Conservation (phyloP, 2,113 vertebrate genomes). For the Symphodus melops region DNA sequence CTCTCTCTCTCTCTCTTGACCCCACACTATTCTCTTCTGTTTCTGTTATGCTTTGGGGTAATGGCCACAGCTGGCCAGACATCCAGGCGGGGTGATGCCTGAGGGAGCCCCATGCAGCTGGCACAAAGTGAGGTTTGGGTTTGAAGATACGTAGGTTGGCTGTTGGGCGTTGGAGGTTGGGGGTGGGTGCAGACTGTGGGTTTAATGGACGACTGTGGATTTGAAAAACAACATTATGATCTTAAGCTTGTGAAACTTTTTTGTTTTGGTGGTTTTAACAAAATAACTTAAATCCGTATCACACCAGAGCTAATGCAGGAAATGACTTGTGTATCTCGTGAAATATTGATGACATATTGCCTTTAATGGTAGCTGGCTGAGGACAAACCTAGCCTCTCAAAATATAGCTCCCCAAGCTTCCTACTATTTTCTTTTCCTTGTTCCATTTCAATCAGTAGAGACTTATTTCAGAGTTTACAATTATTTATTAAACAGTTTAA, state of each 20-base stretch:
- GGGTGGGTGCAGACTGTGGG: slow-evolving; percentile 1
- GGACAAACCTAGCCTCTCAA: no score
- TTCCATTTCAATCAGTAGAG: not conserved
- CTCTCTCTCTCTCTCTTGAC: not conserved
- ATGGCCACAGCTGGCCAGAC: slow-evolving; percentile 78
- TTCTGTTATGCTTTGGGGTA: slow-evolving; percentile 50
- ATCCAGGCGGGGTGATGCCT: slow-evolving; percentile 62
- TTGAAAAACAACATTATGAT: slow-evolving; percentile 16
- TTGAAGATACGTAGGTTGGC: slow-evolving; percentile 11
- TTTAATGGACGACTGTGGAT: not conserved
- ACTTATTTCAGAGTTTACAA: no score
- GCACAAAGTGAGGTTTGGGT: slow-evolving; percentile 52
- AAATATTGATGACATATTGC: no score
- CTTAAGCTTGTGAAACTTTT: not conserved
- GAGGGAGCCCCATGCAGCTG: slow-evolving; percentile 74
- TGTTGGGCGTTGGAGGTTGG: not conserved
- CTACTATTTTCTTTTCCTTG: not conserved
- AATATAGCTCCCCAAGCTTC: not conserved
- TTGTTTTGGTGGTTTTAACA: no score
- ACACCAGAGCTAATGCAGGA: not conserved
- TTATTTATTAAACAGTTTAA: no score
- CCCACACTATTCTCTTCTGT: slow-evolving; percentile 2
- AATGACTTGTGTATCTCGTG: no score
- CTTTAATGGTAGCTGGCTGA: no score
- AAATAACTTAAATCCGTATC: not conserved